Evolutionary conservation across 1,140 invertebrate species (phyloP).

Genomic region (Sitodiplosis mosellana): DNA sequence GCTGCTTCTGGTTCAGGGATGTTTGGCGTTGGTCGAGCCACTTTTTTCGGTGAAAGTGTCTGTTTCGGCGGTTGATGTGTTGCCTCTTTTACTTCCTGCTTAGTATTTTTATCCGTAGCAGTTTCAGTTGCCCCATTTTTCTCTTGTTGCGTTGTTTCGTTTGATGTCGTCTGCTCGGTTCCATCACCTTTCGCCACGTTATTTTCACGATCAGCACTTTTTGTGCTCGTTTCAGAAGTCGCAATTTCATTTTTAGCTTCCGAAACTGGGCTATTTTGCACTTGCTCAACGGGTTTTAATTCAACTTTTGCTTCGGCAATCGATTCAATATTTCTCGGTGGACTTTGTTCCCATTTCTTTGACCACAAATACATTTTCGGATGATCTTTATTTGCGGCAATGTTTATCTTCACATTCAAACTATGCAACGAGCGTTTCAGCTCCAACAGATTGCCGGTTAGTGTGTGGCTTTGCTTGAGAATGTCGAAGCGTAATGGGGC

Average conservation of each 20-base stretch:
- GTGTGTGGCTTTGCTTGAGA: constrained; percentile 47
- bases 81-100: constrained; percentile 1
- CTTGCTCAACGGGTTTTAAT: not conserved
- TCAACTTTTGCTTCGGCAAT: not conserved
- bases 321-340: not conserved
- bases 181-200: not conserved
- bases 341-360: constrained; percentile 51
- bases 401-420: constrained; percentile 52
- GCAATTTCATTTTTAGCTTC: constrained; percentile 11
- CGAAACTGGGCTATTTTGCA: not conserved
- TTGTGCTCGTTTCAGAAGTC: not conserved
- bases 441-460: constrained; percentile 47
- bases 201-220: not conserved
- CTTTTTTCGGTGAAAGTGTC: constrained; percentile 1
- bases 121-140: not conserved
- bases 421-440: constrained; percentile 49
- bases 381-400: constrained; percentile 57
- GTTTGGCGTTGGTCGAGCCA: constrained; percentile 13
- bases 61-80: constrained; percentile 6
- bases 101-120: not conserved
- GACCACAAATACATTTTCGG: constrained; percentile 73
- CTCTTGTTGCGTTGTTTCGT: not conserved
- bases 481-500: constrained; percentile 26
- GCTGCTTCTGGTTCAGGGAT: constrained; percentile 60
- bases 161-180: not conserved